A percentile compares a stretch with the other conserved stretches of the same genome.
These are phyloP conservation scores for Bolinopsis microptera DNA, from an alignment of 37 sponge, comb jelly and placozoan genomes.

Conservation along the genomic window DNA sequence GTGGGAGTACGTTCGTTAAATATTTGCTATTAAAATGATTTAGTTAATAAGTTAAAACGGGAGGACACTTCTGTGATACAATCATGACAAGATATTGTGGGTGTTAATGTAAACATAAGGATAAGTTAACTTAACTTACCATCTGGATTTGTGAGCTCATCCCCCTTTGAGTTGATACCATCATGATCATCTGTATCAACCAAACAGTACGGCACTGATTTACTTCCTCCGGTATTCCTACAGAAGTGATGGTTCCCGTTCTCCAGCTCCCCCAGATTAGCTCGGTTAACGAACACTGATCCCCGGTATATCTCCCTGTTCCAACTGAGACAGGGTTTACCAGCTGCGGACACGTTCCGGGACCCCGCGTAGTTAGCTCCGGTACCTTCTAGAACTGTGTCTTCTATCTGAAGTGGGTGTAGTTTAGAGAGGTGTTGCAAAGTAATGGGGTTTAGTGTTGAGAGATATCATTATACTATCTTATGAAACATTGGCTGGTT, in stretches of 20 bases:
- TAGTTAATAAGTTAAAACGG: no score
- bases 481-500: no score
- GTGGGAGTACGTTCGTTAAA: no score
- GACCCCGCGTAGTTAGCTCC: background rate
- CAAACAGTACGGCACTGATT: slow-evolving; percentile 20
- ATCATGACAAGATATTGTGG: no score
- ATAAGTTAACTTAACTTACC: background rate
- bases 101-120: no score
- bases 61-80: no score
- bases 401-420: background rate
- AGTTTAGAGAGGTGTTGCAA: no score
- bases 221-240: background rate
- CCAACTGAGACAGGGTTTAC: slow-evolving; percentile 16
- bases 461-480: no score
- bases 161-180: background rate
- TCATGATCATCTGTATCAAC: background rate
- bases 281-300: background rate
- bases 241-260: slow-evolving; percentile 61
- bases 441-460: no score
- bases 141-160: background rate
- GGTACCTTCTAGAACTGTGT: background rate
- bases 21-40: no score
- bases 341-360: background rate
- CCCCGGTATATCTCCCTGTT: background rate
- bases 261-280: background rate